phyloP scores from a whole-genome alignment of 2,888 invertebrate species.

The Tetranychus truncatus region DNA sequence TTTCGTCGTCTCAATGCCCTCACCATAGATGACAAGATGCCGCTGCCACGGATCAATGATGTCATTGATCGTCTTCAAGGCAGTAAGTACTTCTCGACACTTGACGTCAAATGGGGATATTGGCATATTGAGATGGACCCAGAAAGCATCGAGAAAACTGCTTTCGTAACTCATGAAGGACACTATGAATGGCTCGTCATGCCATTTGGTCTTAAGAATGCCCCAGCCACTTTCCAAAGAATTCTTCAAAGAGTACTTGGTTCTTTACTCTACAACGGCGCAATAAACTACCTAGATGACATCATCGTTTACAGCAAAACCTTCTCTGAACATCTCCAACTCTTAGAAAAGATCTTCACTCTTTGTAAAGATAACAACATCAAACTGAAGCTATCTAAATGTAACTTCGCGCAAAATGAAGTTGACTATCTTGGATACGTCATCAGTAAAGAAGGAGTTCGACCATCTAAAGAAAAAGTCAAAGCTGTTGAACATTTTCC shows the following conservation, averaged over 20 bases:
- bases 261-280: neutral
- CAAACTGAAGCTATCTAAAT: slow-evolving; percentile 12
- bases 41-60: neutral
- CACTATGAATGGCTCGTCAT: slow-evolving; percentile 2
- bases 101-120: slow-evolving; percentile 13
- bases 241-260: slow-evolving; percentile 6
- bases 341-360: neutral
- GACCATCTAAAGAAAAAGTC: slow-evolving; percentile 9
- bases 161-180: slow-evolving; percentile 14
- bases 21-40: neutral
- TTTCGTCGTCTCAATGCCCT: neutral
- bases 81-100: neutral
- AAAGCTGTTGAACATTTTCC: slow-evolving; percentile 13
- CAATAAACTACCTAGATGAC: neutral
- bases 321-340: slow-evolving; percentile 7
- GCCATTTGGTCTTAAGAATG: slow-evolving; percentile 14
- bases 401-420: neutral
- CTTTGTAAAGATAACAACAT: neutral
- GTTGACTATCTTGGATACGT: slow-evolving; percentile 12
- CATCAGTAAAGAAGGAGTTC: neutral
- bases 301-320: slow-evolving; percentile 2
- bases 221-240: slow-evolving; percentile 7
- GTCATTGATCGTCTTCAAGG: neutral
- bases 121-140: slow-evolving; percentile 6
- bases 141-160: neutral